Evolutionary conservation across 2,888 invertebrate species (phyloP).

Genomic region (Phalangium opilio): DNA sequence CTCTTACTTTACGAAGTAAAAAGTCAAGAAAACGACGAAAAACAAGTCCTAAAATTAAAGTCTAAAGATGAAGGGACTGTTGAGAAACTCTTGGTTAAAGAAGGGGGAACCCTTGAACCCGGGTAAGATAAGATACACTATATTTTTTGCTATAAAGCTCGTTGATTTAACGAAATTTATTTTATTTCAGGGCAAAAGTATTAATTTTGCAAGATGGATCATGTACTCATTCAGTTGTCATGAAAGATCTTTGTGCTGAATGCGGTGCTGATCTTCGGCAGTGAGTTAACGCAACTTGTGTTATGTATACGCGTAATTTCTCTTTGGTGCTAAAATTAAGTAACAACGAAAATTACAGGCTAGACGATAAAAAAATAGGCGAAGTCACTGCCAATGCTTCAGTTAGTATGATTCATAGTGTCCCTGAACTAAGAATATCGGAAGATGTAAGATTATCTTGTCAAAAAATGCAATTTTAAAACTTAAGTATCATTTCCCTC

Average conservation of each 20-base stretch:
- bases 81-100: constrained; percentile 57
- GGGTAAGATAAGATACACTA: constrained; percentile 64
- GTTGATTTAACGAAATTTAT: not conserved
- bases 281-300: too few species aligned
- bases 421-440: constrained; percentile 87
- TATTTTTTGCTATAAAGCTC: constrained; percentile 32
- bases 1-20: constrained; percentile 60
- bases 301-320: too few species aligned
- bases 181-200: constrained; percentile 11
- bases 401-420: constrained; percentile 93
- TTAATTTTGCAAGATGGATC: constrained; percentile 22
- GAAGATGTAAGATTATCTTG: constrained; percentile 39
- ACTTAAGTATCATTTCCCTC: too few species aligned
- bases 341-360: constrained; percentile 5
- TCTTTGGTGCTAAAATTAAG: too few species aligned
- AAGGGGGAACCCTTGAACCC: constrained; percentile 60
- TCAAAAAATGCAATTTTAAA: constrained; percentile 3
- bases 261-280: constrained; percentile 86
- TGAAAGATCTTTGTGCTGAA: constrained; percentile 97
- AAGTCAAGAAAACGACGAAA: constrained; percentile 38
- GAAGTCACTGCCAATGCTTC: constrained; percentile 43
- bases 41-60: constrained; percentile 45
- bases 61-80: constrained; percentile 64
- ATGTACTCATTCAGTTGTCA: constrained; percentile 85
- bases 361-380: constrained; percentile 13